phyloP scores from a whole-genome alignment of 2,797 vertebrate species.

The Pampus argenteus region DNA sequence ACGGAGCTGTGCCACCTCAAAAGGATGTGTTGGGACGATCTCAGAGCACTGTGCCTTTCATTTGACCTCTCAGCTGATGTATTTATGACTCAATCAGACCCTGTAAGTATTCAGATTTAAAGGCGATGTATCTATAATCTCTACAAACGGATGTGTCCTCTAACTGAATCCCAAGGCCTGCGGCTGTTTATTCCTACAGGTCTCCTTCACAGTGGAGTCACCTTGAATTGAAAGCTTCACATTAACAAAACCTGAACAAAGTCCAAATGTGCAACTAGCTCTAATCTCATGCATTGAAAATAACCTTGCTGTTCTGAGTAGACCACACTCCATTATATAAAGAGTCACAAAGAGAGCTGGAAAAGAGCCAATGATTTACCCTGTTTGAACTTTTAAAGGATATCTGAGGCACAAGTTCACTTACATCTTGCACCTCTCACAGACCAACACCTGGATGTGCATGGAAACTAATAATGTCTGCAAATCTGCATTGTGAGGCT shows the following conservation, averaged over 20 bases:
- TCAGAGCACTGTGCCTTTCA: conserved; percentile 8
- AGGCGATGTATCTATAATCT: conserved; percentile 39
- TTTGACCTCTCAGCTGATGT: conserved; percentile 47
- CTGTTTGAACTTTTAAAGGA: conserved; percentile 38
- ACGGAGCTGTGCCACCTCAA: conserved; percentile 26
- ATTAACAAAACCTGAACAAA: conserved; percentile 25
- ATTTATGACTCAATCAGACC: conserved; percentile 44
- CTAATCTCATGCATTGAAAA: conserved; percentile 45
- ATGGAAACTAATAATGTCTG: conserved; percentile 23
- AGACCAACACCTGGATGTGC: conserved; percentile 33
- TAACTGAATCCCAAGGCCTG: conserved; percentile 20
- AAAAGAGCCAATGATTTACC: conserved; percentile 34
- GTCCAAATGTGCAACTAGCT: not conserved
- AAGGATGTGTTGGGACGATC: conserved; percentile 6
- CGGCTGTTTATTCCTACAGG: not conserved
- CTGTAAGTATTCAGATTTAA: conserved; percentile 42
- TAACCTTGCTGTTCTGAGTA: conserved; percentile 35
- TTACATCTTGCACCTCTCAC: conserved; percentile 13
- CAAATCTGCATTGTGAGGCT: conserved; percentile 14
- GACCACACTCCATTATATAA: conserved; percentile 28
- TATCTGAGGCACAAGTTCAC: conserved; percentile 35
- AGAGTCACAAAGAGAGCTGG: conserved; percentile 39
- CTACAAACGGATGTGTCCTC: conserved; percentile 44
- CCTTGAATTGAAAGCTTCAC: conserved; percentile 32
- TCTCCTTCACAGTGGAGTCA: conserved; percentile 4